Evolutionary conservation across 2,113 vertebrate species (phyloP).

Genomic region (Erpornis zantholeuca): DNA sequence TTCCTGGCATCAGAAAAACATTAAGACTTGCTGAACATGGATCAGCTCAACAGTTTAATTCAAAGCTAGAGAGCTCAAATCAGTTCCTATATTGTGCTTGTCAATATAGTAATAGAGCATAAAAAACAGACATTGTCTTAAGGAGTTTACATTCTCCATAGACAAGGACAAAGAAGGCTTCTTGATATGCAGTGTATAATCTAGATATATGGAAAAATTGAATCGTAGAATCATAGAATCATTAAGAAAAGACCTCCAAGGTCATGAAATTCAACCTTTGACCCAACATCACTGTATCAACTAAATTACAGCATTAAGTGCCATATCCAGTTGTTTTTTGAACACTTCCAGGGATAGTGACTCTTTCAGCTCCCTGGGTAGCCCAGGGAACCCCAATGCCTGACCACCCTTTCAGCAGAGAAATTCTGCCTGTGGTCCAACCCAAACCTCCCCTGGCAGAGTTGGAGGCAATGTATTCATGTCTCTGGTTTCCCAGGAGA

Average conservation of each 20-base stretch:
- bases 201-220: not conserved
- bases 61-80: conserved; percentile 27
- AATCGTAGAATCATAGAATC: not conserved
- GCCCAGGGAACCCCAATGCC: not conserved
- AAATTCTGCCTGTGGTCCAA: not conserved
- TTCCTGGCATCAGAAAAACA: not conserved
- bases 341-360: not conserved
- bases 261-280: not conserved
- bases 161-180: not conserved
- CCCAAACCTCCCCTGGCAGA: not conserved
- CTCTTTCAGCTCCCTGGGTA: too few relatives aligned
- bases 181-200: not conserved
- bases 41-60: conserved; percentile 18
- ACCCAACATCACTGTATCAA: not conserved
- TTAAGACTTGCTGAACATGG: not conserved
- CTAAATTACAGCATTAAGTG: not conserved
- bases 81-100: conserved; percentile 16
- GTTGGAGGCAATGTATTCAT: not conserved
- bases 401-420: not conserved
- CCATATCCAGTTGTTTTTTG: not conserved
- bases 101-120: not conserved
- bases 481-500: too few relatives aligned
- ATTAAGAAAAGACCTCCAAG: not conserved
- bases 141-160: not conserved
- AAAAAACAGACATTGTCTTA: not conserved